phyloP scores from a whole-genome alignment of 1,140 invertebrate genomes.

The Archivesica marissinica region DNA sequence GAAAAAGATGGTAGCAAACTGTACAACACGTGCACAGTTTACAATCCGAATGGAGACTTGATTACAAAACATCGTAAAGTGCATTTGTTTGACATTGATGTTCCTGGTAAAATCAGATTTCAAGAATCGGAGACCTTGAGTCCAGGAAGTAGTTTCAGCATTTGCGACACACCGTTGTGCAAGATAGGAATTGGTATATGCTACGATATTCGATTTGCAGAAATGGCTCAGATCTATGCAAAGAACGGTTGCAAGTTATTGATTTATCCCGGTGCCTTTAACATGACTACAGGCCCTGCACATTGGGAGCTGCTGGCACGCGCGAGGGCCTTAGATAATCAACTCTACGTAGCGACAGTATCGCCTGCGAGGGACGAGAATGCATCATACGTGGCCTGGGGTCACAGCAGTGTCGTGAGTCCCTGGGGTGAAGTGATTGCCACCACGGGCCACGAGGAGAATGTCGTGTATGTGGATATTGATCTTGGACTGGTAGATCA shows the following conservation, averaged over 20 bases:
- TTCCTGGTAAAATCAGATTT: conserved; percentile 96
- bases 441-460: conserved; percentile 88
- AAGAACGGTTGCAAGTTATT: conserved; percentile 91
- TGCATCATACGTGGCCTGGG: conserved; percentile 94
- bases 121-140: conserved; percentile 94
- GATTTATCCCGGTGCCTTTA: conserved; percentile 97
- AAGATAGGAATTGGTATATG: conserved; percentile 97
- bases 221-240: conserved; percentile 93
- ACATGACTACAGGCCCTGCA: conserved; percentile 96
- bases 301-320: conserved; percentile 95
- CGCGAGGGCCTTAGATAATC: conserved; percentile 94
- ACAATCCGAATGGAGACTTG: conserved; percentile 91
- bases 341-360: conserved; percentile 85
- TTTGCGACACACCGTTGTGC: conserved; percentile 89
- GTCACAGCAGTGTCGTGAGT: conserved; percentile 92
- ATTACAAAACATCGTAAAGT: conserved; percentile 87
- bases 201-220: conserved; percentile 96
- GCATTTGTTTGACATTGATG: conserved; percentile 98
- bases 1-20: conserved; percentile 89
- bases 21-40: conserved; percentile 96
- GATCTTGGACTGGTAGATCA: conserved; percentile 90
- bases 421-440: conserved; percentile 94
- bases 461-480: conserved; percentile 90
- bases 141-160: conserved; percentile 90
- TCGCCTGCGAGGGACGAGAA: conserved; percentile 89